These are phyloP conservation scores for Carassius auratus DNA, from an alignment of 2,113 vertebrate species.

Conservation along the genomic window DNA sequence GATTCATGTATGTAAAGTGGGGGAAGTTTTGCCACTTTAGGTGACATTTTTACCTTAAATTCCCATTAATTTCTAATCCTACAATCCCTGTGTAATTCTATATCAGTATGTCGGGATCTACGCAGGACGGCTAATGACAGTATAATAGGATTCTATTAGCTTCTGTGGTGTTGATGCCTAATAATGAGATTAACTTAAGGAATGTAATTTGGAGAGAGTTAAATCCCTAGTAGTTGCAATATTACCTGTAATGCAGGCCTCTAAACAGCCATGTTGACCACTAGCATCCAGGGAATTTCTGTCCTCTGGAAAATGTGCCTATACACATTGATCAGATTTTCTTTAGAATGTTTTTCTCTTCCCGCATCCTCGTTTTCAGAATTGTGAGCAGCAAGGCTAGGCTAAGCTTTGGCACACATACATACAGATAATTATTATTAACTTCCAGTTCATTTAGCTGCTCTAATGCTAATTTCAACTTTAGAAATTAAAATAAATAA, in stretches of 20 bases:
- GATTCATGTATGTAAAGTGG: background rate
- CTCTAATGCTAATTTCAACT: constrained; percentile 77
- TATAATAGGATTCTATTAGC: constrained; percentile 76
- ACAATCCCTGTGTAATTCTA: constrained; percentile 49
- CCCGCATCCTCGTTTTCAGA: background rate
- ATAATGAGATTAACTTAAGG: constrained; percentile 81
- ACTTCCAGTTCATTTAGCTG: constrained; percentile 74
- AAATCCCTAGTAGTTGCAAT: constrained; percentile 73
- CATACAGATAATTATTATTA: constrained; percentile 72
- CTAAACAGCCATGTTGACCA: constrained; percentile 75
- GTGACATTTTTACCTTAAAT: background rate
- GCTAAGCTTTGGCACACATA: constrained; percentile 62
- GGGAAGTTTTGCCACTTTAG: background rate
- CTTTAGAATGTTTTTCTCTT: constrained; percentile 56
- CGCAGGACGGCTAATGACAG: constrained; percentile 71
- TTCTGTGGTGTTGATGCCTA: constrained; percentile 73
- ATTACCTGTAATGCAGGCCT: constrained; percentile 76
- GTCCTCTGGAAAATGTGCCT: constrained; percentile 65
- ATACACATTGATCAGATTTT: constrained; percentile 62
- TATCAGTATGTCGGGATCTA: constrained; percentile 38
- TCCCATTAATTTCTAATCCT: background rate
- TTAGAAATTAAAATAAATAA: constrained; percentile 83
- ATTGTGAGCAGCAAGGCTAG: constrained; percentile 64
- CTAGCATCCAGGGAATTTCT: constrained; percentile 73
- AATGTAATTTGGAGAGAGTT: constrained; percentile 75